Evolutionary conservation across 2,888 invertebrate genomes (phyloP).

Genomic region (Timandra comae): DNA sequence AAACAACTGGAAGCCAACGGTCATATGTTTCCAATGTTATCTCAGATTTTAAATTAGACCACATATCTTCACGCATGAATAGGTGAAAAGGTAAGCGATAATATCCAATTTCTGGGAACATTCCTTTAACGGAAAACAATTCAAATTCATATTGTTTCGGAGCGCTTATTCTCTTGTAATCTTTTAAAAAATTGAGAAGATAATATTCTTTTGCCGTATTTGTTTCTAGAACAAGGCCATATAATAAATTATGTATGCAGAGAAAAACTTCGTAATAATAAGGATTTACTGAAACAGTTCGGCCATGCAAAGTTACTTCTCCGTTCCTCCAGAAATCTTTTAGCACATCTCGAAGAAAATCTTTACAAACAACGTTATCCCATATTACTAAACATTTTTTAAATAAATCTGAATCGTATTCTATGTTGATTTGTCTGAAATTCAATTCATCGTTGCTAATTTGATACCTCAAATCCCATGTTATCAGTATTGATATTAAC

Average conservation of each 20-base stretch:
- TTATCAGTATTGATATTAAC: slow-evolving; percentile 53
- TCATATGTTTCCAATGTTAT: slow-evolving; percentile 70
- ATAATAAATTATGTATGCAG: slow-evolving; percentile 59
- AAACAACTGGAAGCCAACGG: slow-evolving; percentile 61
- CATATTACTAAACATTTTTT: slow-evolving; percentile 52
- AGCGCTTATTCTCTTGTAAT: slow-evolving; percentile 54
- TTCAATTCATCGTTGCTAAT: slow-evolving; percentile 46
- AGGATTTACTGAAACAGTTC: slow-evolving; percentile 60
- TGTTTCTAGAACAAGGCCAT: slow-evolving; percentile 38
- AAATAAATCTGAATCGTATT: slow-evolving; percentile 44
- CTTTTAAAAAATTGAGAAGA: slow-evolving; percentile 61
- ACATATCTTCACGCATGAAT: slow-evolving; percentile 69
- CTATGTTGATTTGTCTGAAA: slow-evolving; percentile 39
- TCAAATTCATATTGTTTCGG: slow-evolving; percentile 72
- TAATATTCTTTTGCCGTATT: slow-evolving; percentile 58
- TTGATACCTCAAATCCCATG: slow-evolving; percentile 63
- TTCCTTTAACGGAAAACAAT: slow-evolving; percentile 66
- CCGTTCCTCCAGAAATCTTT: slow-evolving; percentile 70
- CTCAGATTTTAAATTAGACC: slow-evolving; percentile 71
- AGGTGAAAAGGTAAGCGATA: slow-evolving; percentile 68
- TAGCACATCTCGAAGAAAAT: slow-evolving; percentile 55
- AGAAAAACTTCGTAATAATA: slow-evolving; percentile 69
- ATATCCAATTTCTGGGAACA: slow-evolving; percentile 70
- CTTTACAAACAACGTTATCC: slow-evolving; percentile 60
- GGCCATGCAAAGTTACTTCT: slow-evolving; percentile 63